Base-by-base conservation (phyloP, 2,888 invertebrate species). In the Ephialtes manifestator region DNA sequence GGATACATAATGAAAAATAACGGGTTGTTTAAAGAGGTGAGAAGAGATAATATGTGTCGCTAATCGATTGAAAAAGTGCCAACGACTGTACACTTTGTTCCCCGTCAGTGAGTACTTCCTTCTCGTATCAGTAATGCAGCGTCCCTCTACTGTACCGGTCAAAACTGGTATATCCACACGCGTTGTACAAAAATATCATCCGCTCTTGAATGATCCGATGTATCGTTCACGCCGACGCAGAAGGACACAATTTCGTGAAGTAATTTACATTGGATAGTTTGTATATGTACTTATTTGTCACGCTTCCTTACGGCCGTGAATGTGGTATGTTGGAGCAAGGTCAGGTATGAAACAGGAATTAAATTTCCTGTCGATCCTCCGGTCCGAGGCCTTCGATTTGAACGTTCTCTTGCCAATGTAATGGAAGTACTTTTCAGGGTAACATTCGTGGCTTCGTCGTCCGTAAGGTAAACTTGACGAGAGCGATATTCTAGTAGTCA, bases 291-390 rank as follows among this genome's bases (percentile, higher is more conserved):
- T 20, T 20, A 18, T 20, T 65, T 65, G 35, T 46, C 65, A 55
- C 35, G 72, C 60, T 58, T 43, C 5, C 31, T 68, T 35, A 71
- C 71, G 74, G 60, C 81, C 82, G 48, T 79, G 85, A 82, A 81
- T 68, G 68, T 43, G 71, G 46, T 15, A 28, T 18, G 35, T 18
- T 46, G 43, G 58, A 31, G 55, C 65, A 67, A 79, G 85, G 79
- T 72, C 79, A 67, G 72, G 48, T 78, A 75, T 48, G 81, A 76
- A 75, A 58, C 75, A 82, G 79, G 76, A 79, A 87, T 87, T 87
- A 82, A 85, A 86, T 87, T 87, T 86, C 84, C 87, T 80, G 80
- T 84, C 85, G 78, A 87, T 87, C 81, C 63, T 72, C 72, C 68
- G 72, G 83, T 68, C 63, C 60, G 46, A 35, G 77, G 18, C 84